These are phyloP conservation scores for Charaxes varanes DNA, from an alignment of 1,140 invertebrate species.

Conservation along the genomic window DNA sequence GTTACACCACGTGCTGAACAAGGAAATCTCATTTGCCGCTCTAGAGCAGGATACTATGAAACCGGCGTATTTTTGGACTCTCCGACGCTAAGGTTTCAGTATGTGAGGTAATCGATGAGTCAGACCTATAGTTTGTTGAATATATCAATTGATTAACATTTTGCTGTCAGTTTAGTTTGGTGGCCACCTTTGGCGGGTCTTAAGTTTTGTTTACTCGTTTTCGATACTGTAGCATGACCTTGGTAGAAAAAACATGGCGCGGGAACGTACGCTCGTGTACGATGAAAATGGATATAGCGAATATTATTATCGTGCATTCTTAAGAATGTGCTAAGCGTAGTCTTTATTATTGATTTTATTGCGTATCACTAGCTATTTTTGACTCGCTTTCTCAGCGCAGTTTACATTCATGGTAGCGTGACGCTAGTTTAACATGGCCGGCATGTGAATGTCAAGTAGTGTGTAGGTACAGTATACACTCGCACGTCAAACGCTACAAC, in stretches of 20 bases:
- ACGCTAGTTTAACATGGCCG: constrained; percentile 70
- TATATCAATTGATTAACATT: constrained; percentile 16
- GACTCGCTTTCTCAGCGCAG: constrained; percentile 43
- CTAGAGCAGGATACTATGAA: constrained; percentile 23
- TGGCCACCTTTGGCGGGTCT: constrained; percentile 20
- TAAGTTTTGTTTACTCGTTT: constrained; percentile 67
- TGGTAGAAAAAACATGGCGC: constrained; percentile 69
- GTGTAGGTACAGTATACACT: constrained; percentile 10
- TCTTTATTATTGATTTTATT: constrained; percentile 50
- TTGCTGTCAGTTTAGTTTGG: constrained; percentile 5
- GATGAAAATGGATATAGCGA: constrained; percentile 36
- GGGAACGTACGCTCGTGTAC: constrained; percentile 53
- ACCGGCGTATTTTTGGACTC: constrained; percentile 62
- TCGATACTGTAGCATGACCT: constrained; percentile 66
- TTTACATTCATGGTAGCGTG: constrained; percentile 59
- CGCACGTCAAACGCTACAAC: constrained; percentile 12
- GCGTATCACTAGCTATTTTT: constrained; percentile 46
- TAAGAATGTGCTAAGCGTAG: constrained; percentile 13
- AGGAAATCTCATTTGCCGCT: constrained; percentile 17
- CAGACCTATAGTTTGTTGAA: constrained; percentile 23
- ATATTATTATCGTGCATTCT: constrained; percentile 21
- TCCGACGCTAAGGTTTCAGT: constrained; percentile 33
- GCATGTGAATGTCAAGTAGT: constrained; percentile 62
- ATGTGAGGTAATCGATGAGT: constrained; percentile 61
- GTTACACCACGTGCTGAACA: constrained; percentile 23